Conservation (phyloP, 2,113 vertebrate genomes). For the Callaeas wilsoni region DNA sequence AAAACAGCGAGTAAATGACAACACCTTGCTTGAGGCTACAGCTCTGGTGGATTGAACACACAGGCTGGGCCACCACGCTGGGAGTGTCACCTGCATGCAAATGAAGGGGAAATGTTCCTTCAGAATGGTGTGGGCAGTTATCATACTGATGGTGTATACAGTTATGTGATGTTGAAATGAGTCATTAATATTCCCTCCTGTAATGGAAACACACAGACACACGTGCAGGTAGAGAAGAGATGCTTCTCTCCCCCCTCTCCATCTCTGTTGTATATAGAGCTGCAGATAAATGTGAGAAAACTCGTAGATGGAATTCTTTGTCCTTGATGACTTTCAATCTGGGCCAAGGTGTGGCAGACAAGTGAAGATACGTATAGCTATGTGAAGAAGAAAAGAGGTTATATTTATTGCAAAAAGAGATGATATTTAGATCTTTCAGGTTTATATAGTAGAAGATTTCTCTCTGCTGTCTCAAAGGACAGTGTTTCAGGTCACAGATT, state of each 20-base stretch:
- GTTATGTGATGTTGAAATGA: background rate
- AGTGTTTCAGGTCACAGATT: background rate
- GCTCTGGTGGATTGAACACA: background rate
- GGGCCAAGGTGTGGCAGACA: background rate
- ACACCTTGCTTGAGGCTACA: background rate
- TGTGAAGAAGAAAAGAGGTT: background rate
- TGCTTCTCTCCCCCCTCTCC: background rate
- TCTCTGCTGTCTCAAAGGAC: background rate
- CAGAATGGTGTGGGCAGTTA: background rate
- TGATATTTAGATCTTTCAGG: background rate
- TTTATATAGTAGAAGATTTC: background rate
- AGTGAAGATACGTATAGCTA: background rate
- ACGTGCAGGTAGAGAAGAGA: background rate
- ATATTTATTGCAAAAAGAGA: background rate
- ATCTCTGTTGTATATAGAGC: rapidly evolving
- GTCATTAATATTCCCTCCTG: background rate
- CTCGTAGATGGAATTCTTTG: background rate
- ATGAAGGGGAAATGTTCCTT: background rate
- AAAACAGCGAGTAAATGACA: background rate
- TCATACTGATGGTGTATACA: too few species aligned
- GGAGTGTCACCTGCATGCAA: background rate
- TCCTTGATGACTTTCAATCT: background rate
- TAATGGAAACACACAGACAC: background rate
- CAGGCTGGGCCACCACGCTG: background rate
- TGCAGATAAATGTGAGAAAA: background rate